phyloP scores from a whole-genome alignment of 1,140 invertebrate genomes.

The Drosophila nikananu region DNA sequence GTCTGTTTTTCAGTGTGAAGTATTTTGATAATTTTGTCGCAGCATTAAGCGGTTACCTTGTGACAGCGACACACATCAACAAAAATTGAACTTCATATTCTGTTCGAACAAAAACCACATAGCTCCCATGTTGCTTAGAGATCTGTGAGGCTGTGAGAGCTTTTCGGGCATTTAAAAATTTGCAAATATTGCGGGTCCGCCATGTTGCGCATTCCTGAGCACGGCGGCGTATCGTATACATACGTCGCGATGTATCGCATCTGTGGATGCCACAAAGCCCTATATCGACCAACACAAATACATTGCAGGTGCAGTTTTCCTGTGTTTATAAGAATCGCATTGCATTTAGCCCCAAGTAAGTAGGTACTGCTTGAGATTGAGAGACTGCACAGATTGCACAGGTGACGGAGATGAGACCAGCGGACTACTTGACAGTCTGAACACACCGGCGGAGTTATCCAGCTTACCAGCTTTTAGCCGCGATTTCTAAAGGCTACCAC shows the following conservation, averaged over 20 bases:
- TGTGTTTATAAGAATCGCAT: slow-evolving; percentile 7
- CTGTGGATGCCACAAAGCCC: slow-evolving; percentile 8
- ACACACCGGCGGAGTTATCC: neutral
- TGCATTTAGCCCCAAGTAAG: neutral
- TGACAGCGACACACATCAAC: neutral
- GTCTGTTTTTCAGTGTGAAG: slow-evolving; percentile 14
- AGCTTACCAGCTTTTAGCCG: neutral
- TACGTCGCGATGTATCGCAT: slow-evolving; percentile 7
- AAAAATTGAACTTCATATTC: neutral
- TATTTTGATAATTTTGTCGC: slow-evolving; percentile 19
- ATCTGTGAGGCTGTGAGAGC: neutral
- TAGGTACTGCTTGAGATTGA: neutral
- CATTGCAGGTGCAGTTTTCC: slow-evolving; percentile 13
- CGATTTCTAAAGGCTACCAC: neutral
- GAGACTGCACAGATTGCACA: neutral
- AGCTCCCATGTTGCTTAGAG: neutral
- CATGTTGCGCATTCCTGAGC: slow-evolving; percentile 27
- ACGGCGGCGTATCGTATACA: slow-evolving; percentile 10
- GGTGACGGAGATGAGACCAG: slow-evolving; percentile 4
- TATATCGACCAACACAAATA: slow-evolving; percentile 8
- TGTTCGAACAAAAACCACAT: neutral
- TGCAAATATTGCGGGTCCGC: slow-evolving; percentile 8
- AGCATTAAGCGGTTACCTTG: slow-evolving; percentile 1
- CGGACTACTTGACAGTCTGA: neutral
- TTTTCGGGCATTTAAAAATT: neutral